A percentile compares a stretch with the other conserved stretches of the same genome.
Evolutionary conservation across 2,888 invertebrate species (phyloP).

Genomic region (Ramazzottius varieornatus): DNA sequence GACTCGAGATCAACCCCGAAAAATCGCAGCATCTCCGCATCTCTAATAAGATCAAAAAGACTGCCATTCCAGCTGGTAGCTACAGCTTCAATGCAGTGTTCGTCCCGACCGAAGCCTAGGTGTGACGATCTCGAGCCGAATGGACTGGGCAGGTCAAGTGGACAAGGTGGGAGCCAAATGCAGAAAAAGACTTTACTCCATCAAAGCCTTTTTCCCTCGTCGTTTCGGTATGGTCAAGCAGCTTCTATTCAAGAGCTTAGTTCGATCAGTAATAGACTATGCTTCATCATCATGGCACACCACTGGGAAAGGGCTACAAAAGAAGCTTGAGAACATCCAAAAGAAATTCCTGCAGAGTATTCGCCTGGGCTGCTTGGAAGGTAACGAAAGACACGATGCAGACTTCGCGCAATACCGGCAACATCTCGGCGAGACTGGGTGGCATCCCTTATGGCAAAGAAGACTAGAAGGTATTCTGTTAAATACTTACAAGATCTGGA

Average conservation of each 20-base stretch:
- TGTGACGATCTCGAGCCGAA: neutral
- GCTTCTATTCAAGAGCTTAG: neutral
- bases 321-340: neutral
- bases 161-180: neutral
- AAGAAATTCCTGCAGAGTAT: neutral
- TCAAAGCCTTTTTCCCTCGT: neutral
- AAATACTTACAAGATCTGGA: no score
- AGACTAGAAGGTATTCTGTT: no score
- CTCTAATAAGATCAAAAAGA: neutral
- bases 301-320: neutral
- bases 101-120: neutral
- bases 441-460: neutral
- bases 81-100: neutral
- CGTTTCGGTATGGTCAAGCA: neutral
- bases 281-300: neutral
- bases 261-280: neutral
- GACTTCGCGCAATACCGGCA: neutral
- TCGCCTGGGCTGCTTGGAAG: neutral
- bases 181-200: neutral
- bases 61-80: neutral
- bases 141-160: neutral
- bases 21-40: neutral
- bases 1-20: neutral
- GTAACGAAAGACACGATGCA: neutral
- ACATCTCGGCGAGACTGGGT: neutral